phyloP scores from a whole-genome alignment of 2,797 vertebrate genomes.

The Neopelma chrysocephalum region DNA sequence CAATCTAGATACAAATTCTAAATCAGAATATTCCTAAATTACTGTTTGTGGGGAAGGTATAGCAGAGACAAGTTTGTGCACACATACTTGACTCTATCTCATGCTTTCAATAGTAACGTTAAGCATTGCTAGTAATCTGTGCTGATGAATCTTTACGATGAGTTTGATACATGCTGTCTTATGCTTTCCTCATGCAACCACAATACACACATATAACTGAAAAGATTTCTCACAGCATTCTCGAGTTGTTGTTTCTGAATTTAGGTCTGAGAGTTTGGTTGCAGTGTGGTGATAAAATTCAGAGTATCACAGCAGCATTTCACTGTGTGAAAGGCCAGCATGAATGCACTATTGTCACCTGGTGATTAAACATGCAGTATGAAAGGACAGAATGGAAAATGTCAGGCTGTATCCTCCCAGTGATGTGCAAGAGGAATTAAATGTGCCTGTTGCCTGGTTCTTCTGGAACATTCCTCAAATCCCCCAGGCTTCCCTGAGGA shows the following conservation, averaged over 20 bases:
- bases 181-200: neutral
- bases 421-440: neutral
- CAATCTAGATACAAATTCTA: neutral
- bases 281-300: neutral
- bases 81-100: rapidly evolving
- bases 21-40: neutral
- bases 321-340: neutral
- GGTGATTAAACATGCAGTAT: neutral
- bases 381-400: neutral
- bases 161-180: neutral
- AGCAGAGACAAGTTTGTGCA: neutral
- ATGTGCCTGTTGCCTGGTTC: neutral
- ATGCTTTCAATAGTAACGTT: neutral
- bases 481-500: neutral
- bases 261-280: neutral
- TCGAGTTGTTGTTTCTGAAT: neutral
- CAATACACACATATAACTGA: neutral
- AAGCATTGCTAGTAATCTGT: neutral
- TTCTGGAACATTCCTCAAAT: constrained; percentile 24
- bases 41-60: neutral
- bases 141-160: neutral
- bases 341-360: neutral
- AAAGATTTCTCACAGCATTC: neutral
- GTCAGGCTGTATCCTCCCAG: neutral
- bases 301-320: neutral